Conservation (phyloP, 92 coral and sea anemone genomes). For the Heteractis magnifica region DNA sequence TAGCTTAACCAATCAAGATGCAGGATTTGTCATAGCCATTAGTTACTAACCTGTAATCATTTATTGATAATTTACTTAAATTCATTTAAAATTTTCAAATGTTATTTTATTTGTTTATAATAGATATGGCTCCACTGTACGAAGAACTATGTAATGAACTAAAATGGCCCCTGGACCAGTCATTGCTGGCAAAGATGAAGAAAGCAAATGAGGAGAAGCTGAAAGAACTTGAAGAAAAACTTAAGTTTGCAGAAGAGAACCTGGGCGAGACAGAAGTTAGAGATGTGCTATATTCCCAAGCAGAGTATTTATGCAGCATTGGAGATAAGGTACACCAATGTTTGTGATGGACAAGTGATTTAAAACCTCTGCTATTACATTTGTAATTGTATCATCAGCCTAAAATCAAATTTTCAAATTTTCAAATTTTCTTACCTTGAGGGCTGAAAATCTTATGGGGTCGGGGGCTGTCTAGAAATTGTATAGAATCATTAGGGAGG, state of each 20-base stretch:
- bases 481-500: too few species aligned
- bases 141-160: conserved; percentile 89
- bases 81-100: not conserved
- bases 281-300: conserved; percentile 85
- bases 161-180: conserved; percentile 87
- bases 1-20: too few species aligned
- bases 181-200: conserved; percentile 81
- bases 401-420: too few species aligned
- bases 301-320: conserved; percentile 85
- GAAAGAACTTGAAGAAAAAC: conserved; percentile 75
- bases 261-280: conserved; percentile 95
- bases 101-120: not conserved
- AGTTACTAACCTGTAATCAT: too few species aligned
- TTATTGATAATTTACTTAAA: too few species aligned
- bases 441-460: too few species aligned
- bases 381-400: not conserved
- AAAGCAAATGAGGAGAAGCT: conserved; percentile 74
- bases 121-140: conserved; percentile 95
- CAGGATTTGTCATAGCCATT: too few species aligned
- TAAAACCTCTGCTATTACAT: too few species aligned
- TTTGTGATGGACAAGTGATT: too few species aligned
- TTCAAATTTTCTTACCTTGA: too few species aligned
- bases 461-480: too few species aligned
- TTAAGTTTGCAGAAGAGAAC: conserved; percentile 91
- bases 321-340: conserved; percentile 75